These are phyloP conservation scores for Plodia interpunctella DNA, from an alignment of 1,140 invertebrate genomes.

Conservation along the genomic window DNA sequence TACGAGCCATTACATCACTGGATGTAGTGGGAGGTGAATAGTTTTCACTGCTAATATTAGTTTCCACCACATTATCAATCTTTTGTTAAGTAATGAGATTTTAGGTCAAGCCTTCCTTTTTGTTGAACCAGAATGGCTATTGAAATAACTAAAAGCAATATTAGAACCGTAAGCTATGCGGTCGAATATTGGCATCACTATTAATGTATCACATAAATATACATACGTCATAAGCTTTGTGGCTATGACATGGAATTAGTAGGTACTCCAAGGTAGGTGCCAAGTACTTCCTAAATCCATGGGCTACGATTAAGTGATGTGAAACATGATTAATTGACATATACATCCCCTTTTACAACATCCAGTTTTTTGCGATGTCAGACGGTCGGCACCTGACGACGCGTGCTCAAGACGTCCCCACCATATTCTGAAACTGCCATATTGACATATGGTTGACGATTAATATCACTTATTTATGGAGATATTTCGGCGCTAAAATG, in stretches of 20 bases:
- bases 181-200: no score
- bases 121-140: no score
- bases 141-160: no score
- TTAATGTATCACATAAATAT: neutral
- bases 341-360: conserved; percentile 32
- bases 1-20: neutral
- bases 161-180: no score
- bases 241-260: no score
- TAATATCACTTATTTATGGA: conserved; percentile 1
- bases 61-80: neutral
- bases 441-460: conserved; percentile 3
- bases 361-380: conserved; percentile 43
- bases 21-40: neutral
- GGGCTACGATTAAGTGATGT: no score
- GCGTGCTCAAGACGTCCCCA: neutral
- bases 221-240: neutral
- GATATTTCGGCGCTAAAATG: neutral
- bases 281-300: no score
- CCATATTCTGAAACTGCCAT: no score
- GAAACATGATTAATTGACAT: neutral
- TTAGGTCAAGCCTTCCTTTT: no score
- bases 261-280: no score
- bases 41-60: neutral
- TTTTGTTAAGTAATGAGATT: no score
- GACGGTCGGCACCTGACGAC: conserved; percentile 47